Conservation (phyloP, 64 coral and sea anemone species). For the Montipora efflorescens region DNA sequence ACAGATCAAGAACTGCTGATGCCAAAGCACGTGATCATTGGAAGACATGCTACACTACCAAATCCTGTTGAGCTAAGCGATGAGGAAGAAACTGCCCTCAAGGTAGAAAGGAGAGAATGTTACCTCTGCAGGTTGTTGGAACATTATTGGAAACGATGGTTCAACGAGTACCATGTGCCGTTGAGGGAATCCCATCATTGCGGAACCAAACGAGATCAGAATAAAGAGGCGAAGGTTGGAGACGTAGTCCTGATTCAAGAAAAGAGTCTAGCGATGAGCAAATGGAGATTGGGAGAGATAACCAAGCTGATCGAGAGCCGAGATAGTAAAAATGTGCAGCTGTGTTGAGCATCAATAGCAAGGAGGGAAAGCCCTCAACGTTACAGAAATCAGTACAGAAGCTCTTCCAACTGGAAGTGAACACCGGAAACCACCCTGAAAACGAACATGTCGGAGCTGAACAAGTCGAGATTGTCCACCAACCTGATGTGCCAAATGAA, state of each 20-base stretch:
- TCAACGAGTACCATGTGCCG: slow-evolving; percentile 41
- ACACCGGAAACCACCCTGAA: not conserved
- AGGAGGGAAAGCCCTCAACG: slow-evolving; percentile 39
- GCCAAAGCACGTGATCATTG: slow-evolving; percentile 66
- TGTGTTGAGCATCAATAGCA: slow-evolving; percentile 36
- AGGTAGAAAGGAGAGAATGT: slow-evolving; percentile 27
- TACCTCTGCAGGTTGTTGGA: slow-evolving; percentile 42
- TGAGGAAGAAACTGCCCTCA: slow-evolving; percentile 8
- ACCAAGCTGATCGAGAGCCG: slow-evolving; percentile 47
- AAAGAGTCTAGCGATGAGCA: slow-evolving; percentile 42
- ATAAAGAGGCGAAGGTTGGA: slow-evolving; percentile 15
- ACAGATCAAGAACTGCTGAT: slow-evolving; percentile 47
- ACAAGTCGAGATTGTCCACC: no score
- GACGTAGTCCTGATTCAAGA: slow-evolving; percentile 48
- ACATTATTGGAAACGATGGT: slow-evolving; percentile 37
- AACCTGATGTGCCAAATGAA: no score
- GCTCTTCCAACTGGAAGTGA: slow-evolving; percentile 48
- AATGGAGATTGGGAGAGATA: slow-evolving; percentile 70
- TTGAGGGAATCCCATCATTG: slow-evolving; percentile 57
- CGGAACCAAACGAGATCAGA: slow-evolving; percentile 2
- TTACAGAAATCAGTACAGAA: slow-evolving; percentile 71
- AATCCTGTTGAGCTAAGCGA: slow-evolving; percentile 11
- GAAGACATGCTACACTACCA: slow-evolving; percentile 54
- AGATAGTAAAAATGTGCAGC: slow-evolving; percentile 67
- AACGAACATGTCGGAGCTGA: not conserved